phyloP scores from a whole-genome alignment of 2,888 invertebrate species.

The Hemistola chrysoprasaria region DNA sequence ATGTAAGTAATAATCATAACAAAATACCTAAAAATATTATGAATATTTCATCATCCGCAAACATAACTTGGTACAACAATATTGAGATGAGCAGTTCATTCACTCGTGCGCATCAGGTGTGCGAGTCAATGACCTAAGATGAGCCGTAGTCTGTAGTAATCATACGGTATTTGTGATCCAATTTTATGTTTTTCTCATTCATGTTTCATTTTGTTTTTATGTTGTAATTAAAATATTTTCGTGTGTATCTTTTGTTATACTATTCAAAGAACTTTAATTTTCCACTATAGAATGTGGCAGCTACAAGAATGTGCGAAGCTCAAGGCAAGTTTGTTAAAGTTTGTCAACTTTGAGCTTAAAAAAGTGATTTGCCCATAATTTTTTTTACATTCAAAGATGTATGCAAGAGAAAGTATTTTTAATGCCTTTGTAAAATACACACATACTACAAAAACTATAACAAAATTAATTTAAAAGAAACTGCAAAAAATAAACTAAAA shows the following conservation, averaged over 20 bases:
- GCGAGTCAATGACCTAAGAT: conserved; percentile 31
- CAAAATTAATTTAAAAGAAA: no score
- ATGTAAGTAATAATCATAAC: no score
- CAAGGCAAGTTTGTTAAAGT: no score
- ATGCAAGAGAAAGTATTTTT: no score
- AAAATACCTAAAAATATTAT: neutral
- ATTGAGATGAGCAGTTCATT: conserved; percentile 32
- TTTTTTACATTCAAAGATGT: no score
- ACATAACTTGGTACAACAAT: conserved; percentile 18
- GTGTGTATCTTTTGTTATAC: neutral
- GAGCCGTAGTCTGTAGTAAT: conserved; percentile 21
- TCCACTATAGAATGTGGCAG: no score
- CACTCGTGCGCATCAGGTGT: conserved; percentile 31
- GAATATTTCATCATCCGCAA: conserved; percentile 14
- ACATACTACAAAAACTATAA: no score
- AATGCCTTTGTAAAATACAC: no score
- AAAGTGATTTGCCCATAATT: no score
- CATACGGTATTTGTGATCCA: conserved; percentile 6
- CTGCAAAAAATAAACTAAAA: no score
- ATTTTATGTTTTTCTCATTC: conserved; percentile 8
- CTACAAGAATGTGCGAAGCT: no score
- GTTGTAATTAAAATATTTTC: neutral
- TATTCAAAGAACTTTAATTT: conserved; percentile 1
- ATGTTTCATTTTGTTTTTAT: neutral
- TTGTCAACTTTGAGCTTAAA: no score